These are phyloP conservation scores for Agelastica alni DNA, from an alignment of 2,888 invertebrate species.

Conservation along the genomic window DNA sequence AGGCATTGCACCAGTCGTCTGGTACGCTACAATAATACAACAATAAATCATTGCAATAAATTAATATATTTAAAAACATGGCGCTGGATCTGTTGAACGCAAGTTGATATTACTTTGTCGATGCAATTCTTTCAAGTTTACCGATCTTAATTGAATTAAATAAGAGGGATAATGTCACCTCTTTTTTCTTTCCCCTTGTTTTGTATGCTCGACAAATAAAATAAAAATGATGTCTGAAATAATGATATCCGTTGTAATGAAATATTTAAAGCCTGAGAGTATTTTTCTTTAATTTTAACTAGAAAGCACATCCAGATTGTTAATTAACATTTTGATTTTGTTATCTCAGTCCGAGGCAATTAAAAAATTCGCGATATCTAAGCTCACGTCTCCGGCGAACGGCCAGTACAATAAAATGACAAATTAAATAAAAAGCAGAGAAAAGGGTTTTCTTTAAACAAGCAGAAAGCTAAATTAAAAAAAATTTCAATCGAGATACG, in stretches of 20 bases:
- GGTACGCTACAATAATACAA: too few relatives aligned
- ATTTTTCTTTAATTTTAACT: constrained; percentile 57
- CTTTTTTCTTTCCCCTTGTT: too few relatives aligned
- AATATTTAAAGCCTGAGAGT: constrained; percentile 52
- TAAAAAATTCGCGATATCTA: constrained; percentile 56
- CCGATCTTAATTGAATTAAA: too few relatives aligned
- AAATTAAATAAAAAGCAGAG: constrained; percentile 53
- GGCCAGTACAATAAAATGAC: constrained; percentile 55
- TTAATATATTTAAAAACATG: too few relatives aligned
- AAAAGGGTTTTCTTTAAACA: constrained; percentile 54
- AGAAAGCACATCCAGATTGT: constrained; percentile 55
- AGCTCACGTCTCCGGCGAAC: constrained; percentile 48
- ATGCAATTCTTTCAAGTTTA: too few relatives aligned
- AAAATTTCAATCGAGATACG: constrained; percentile 52
- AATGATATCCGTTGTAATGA: constrained; percentile 46
- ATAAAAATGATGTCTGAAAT: constrained; percentile 41
- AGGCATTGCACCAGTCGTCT: too few relatives aligned
- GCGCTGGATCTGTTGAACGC: too few relatives aligned
- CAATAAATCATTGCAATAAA: too few relatives aligned
- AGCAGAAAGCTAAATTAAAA: constrained; percentile 54
- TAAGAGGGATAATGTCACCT: too few relatives aligned
- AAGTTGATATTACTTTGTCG: too few relatives aligned
- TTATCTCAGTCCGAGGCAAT: constrained; percentile 57
- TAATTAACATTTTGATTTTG: constrained; percentile 59
- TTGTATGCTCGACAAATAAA: constrained; percentile 44